These are phyloP conservation scores for Trachelus iudaicus DNA, from an alignment of 2,888 invertebrate genomes.

Conservation along the genomic window DNA sequence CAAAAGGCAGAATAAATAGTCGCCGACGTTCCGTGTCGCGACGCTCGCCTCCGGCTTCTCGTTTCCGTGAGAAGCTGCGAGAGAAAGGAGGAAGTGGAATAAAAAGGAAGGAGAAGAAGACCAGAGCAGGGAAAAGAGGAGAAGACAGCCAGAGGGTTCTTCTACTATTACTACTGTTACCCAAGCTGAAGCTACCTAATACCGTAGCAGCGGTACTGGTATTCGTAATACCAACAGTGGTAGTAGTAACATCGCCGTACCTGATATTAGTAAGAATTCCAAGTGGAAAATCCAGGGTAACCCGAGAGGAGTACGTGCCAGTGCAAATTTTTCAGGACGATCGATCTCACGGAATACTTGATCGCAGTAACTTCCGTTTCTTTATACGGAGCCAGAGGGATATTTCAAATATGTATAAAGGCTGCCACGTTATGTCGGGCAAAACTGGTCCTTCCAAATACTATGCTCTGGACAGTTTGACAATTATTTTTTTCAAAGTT, in stretches of 20 bases:
- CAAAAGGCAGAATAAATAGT: conserved; percentile 21
- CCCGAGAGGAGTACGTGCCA: too few relatives aligned
- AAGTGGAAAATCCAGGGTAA: too few relatives aligned
- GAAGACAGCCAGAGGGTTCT: conserved; percentile 2
- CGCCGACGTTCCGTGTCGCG: conserved; percentile 7
- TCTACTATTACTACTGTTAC: too few relatives aligned
- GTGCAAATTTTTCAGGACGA: not conserved
- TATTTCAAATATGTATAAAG: conserved; percentile 11
- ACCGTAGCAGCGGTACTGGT: too few relatives aligned
- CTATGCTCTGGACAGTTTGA: too few relatives aligned
- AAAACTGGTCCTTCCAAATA: too few relatives aligned
- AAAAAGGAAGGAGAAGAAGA: not conserved
- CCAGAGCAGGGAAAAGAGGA: not conserved
- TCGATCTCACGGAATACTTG: conserved; percentile 10
- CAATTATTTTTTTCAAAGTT: too few relatives aligned
- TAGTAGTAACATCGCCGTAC: too few relatives aligned
- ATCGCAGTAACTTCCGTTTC: conserved; percentile 5
- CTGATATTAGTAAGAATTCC: too few relatives aligned
- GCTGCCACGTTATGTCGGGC: not conserved
- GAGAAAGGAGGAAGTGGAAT: not conserved
- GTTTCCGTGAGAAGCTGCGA: conserved; percentile 1
- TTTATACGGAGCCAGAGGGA: not conserved
- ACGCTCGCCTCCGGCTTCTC: conserved; percentile 4
- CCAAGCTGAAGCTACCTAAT: too few relatives aligned
- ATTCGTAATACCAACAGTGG: too few relatives aligned